Base-by-base conservation (phyloP, 2,113 vertebrate species). In the Brachypodius melanocephalos region DNA sequence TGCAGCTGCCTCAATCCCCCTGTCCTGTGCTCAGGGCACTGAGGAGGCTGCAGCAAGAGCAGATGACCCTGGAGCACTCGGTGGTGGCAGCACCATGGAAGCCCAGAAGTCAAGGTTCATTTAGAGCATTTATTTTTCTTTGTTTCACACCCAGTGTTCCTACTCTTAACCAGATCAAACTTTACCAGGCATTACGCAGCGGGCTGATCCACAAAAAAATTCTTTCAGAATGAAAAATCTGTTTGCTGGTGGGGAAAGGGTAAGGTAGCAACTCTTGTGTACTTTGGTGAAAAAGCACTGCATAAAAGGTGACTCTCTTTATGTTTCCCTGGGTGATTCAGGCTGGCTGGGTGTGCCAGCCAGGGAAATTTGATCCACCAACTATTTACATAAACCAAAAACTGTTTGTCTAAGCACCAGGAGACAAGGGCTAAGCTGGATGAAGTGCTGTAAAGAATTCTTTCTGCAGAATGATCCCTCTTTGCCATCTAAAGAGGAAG, bases 341-440 rank as follows among this genome's bases (percentile, higher is more conserved):
- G 87, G 72, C 74, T 81, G 88, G 34, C 75, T 95, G 94, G 95
- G 95, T 95, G 96, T 94, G 96, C 95, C 88, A 84, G 78, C 32
- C 28, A 81, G 77, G 71, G 96, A 97, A 95, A 97, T 95, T 54
- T 96, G 96, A 97, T 97, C 96, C 78, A 63, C 51, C 57, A 54
- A 45, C 75, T 97, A 94, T 97, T 97, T 97, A 97, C 94, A 96
- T 96, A 94, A 96, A 97, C 90, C 3, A 29, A 94, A 94, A 93
- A 92, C 81, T 95, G 95, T 97, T 97, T 97, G 94, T 91, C 72
- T 92, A 97, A 95, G 96, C 79, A 94, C 86, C 67, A 61, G 80
- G 90, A 96, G 94, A 84, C 88, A 90, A 95, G 75, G 68, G 49
- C 95, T 88, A 77, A 68, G 25, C 55, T 90, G 84, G 91, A 92